Percentiles rank a stretch among this genome's conserved stretches.
These are phyloP conservation scores for Lampris megalopsis DNA, from an alignment of 2,113 vertebrate species.

Conservation along the genomic window DNA sequence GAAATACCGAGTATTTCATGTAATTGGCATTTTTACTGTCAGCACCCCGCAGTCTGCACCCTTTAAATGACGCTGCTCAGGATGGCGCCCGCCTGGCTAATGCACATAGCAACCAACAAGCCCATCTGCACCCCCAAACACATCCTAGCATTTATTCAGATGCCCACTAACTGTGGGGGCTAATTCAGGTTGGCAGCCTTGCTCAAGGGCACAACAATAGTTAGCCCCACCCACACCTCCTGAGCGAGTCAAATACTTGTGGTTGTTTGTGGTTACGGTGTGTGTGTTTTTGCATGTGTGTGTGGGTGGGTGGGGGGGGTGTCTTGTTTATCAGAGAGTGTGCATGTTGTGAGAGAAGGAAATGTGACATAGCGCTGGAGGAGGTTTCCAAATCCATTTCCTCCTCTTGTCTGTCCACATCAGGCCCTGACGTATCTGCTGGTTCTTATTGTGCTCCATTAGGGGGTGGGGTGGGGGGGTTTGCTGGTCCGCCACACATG, in stretches of 20 bases:
- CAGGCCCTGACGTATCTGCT: conserved; percentile 73
- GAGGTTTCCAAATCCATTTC: conserved; percentile 82
- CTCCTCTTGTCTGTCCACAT: conserved; percentile 79
- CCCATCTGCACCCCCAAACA: conserved; percentile 60
- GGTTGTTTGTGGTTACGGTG: not conserved
- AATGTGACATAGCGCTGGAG: conserved; percentile 79
- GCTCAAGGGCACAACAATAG: conserved; percentile 70
- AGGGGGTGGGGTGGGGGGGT: conserved; percentile 34
- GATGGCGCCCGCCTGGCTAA: not conserved
- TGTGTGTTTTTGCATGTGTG: not conserved
- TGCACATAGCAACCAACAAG: conserved; percentile 35
- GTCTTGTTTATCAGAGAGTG: conserved; percentile 73
- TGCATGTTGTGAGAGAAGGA: conserved; percentile 46
- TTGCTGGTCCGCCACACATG: conserved; percentile 63
- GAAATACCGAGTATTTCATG: too few species aligned
- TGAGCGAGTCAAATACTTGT: conserved; percentile 60
- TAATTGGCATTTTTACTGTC: conserved; percentile 13
- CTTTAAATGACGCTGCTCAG: not conserved
- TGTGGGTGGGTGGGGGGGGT: conserved; percentile 28
- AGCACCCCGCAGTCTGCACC: not conserved
- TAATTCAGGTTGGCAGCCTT: conserved; percentile 67
- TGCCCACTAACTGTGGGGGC: conserved; percentile 45
- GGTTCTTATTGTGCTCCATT: conserved; percentile 73
- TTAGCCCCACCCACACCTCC: conserved; percentile 68
- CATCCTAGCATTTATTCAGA: conserved; percentile 58